phyloP scores from a whole-genome alignment of 2,797 vertebrate genomes.

The Cynopterus sphinx region DNA sequence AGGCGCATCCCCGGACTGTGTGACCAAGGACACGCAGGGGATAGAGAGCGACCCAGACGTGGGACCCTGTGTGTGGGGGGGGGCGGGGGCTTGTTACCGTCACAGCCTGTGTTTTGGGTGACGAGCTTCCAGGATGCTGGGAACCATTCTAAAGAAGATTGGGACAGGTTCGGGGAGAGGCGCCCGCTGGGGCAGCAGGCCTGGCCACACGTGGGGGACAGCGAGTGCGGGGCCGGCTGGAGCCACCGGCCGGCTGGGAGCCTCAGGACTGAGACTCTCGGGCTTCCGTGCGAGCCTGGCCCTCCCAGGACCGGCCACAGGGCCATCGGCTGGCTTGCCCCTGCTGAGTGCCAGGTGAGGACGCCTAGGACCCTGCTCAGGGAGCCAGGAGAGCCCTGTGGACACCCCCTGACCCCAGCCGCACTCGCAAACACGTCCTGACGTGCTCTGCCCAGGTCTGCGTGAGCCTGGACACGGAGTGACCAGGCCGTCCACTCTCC shows the following conservation, averaged over 20 bases:
- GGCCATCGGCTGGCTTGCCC: accelerated
- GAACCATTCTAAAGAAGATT: background rate
- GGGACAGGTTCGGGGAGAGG: background rate
- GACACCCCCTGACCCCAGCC: background rate
- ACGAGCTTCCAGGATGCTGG: background rate
- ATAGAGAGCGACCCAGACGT: accelerated
- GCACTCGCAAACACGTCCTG: background rate
- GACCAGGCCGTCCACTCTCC: background rate
- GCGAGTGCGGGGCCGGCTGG: background rate
- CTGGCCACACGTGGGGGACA: background rate
- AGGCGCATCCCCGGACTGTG: accelerated
- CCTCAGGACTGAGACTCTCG: background rate
- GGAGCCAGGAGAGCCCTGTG: accelerated
- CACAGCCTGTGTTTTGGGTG: background rate
- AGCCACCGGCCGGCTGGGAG: no score
- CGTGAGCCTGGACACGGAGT: background rate
- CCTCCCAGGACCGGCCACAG: background rate
- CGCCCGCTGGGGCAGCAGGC: background rate
- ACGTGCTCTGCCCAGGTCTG: background rate
- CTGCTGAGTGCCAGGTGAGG: background rate
- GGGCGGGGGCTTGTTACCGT: accelerated
- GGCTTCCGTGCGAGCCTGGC: background rate
- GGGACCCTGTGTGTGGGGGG: background rate
- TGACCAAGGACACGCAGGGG: accelerated
- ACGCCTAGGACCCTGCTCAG: background rate